Base-by-base conservation (phyloP, 2,797 vertebrate species). In the Coranthus polyacanthus region DNA sequence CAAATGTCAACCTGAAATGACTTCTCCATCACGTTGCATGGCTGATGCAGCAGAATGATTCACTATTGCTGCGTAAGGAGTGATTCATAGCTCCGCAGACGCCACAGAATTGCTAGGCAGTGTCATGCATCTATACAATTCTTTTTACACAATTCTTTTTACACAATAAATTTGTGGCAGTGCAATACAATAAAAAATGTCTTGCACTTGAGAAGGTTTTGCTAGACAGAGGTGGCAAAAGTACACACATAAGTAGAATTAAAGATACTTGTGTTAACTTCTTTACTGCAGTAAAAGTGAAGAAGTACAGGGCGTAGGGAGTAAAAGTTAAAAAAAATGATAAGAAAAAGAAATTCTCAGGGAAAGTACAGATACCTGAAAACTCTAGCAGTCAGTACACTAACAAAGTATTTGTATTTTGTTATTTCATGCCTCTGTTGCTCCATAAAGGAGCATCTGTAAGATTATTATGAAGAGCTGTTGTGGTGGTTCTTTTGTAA, bases 51-150 rank as follows among this genome's bases (percentile, higher is more conserved):
- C 12, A 54, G 13, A 17, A 11, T 4, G 0, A 15, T 1, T 10
- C 11, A 16, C 46, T 41, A 15, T 15, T 2, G 18, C 15, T 12
- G 10, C 18, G 18, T 39, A 54, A 15, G 15, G 6, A 13, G 0
- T 50, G 17, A 64, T 12, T 68, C 37, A 77, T 18, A 10, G 29
- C 45, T 59, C 53, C 47, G 57, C 24, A 12, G 18, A 13, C 21
- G 17, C 11, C 18, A 10, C 37, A 37, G 9, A 45, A 15, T 11
- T 11, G 6, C 55, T 60, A 5, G 22, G 5, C 22, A 49, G 15
- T 12, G 5, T 34, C 5, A 2, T 22, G 4, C 13, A 57, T 12
- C 15, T 34, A 46, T 0, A 3, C 6, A 20, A 24, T 9, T 9
- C 20, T 9, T 0, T 53, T 6, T n/a, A n/a, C n/a, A n/a, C n/a